Base-by-base conservation (phyloP, 2,797 vertebrate genomes). In the Xiphorhynchus erythropygius region DNA sequence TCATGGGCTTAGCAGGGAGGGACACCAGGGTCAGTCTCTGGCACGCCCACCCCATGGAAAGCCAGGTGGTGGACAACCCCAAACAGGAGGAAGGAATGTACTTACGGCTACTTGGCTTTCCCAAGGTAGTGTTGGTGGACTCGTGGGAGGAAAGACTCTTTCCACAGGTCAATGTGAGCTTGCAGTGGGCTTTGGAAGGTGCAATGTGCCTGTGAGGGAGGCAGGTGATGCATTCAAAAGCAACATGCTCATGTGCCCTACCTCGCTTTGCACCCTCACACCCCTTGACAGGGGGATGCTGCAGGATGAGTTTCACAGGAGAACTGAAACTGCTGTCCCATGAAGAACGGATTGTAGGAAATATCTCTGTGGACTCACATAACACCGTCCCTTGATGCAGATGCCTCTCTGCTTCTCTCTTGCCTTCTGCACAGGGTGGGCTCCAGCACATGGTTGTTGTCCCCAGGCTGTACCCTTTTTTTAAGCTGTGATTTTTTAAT, bases 281-380 rank as follows among this genome's bases (percentile, higher is more conserved):
- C 4, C 22, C 37, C 15, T 63, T 62, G 70, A 27, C 4, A 3
- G 25, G 23, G 28, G 7, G 5, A 49, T 23, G 13, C 44, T 82
- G 59, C 28, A 64, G 71, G 25, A 47, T 4, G 9, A 39, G 23
- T 60, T 15, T 37, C 2, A 2, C 44, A 22, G 44, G 44, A 46
- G 44, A 46, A 46, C 44, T 8, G 24, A 41, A 22, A 35, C n/a
- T 23, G 10, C 44, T 50, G 35, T 50, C 30, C 42, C 1, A 1
- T 39, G 39, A 69, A 65, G 73, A 73, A 85, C 18, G 5, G 17
- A n/a, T 33, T 49, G n/a, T 18, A 74, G 57, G 18, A 87, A 70
- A 71, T 55, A 46, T 3, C 42, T 37, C 52, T 2, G 1, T 18
- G 30, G 52, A 17, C 25, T 25, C 30, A 24, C 0, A 0, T 33